Conservation (phyloP, 2,797 vertebrate species). For the Parauchenoglanis ngamensis region DNA sequence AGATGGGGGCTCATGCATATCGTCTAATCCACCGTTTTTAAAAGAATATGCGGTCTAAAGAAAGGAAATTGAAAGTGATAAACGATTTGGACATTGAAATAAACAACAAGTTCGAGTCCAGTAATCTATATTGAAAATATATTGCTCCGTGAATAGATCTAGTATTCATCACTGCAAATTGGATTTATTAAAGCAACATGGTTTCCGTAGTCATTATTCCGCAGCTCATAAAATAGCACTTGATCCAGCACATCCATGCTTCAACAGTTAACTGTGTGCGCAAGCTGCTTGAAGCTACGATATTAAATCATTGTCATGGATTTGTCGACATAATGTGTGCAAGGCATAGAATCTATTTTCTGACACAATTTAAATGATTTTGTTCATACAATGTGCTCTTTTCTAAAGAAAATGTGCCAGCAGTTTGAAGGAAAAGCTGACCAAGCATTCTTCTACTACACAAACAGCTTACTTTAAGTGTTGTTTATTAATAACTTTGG, state of each 20-base stretch:
- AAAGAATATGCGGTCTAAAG: neutral
- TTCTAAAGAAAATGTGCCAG: neutral
- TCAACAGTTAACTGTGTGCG: neutral
- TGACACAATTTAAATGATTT: neutral
- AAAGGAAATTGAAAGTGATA: neutral
- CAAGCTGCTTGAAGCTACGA: neutral
- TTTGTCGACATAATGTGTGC: no score
- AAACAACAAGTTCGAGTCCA: neutral
- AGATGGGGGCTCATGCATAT: neutral
- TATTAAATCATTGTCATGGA: neutral
- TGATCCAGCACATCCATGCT: neutral
- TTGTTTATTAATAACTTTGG: neutral
- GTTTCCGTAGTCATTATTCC: neutral
- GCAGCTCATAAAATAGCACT: neutral
- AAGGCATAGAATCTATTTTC: no score
- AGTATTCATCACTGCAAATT: neutral
- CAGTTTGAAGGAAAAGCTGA: neutral
- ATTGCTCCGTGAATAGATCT: neutral
- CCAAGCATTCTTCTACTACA: neutral
- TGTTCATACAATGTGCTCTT: neutral
- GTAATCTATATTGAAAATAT: neutral
- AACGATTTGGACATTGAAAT: neutral
- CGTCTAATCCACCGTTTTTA: no score
- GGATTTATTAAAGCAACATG: neutral
- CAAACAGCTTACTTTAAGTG: neutral